Evolutionary conservation across 2,888 invertebrate genomes (phyloP), one percentile per base, ranked within the genome.

Genomic region (Frankliniella fusca): DNA sequence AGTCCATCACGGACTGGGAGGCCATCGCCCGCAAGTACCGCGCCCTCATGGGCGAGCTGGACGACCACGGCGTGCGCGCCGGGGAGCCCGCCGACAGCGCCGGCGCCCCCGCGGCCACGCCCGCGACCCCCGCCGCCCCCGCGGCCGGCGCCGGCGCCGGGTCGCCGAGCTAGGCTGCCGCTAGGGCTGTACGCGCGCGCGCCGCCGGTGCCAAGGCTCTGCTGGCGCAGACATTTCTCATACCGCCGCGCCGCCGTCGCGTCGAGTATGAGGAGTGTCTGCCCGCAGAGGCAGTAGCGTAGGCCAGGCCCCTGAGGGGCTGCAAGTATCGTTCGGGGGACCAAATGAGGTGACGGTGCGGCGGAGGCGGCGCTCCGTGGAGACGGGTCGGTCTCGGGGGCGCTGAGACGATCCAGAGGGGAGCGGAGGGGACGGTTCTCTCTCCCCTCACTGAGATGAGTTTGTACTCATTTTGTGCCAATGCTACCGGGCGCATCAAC

Each of bases 1-100:
- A 96, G 87, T 95, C 94, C 86, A 95, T 97, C 11, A 95, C 95
- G 2, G 96, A 97, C 87, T 97, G 97, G 97, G 95, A 95, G 86
- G 90, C 93, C 3, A 96, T 97, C 83, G 94, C 96, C 38, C 94
- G 94, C 89, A 96, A 96, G 87, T 97, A 97, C 87, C 90, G 95
- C 28, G 93, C 94, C 0, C 89, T 96, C 15, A 91, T 92, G 84
- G 93, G 93, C 23, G 90, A 89, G 81, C 88, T 89, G 38, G 90
- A 92, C 83, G 92, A 92, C 61, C 81, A 76, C 70, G 70, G 70
- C 70, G 70, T 23, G 23, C 70, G 80, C 15, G 27, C 70, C 70
- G 70, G 38, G 38, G 38, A 80, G 80, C 3, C 80, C 50, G 11
- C 48, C 20, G 80, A 80, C 38, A 38, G 38, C 38, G 5, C 3